phyloP scores from a whole-genome alignment of 1,140 invertebrate genomes.

The Aphidius gifuensis region DNA sequence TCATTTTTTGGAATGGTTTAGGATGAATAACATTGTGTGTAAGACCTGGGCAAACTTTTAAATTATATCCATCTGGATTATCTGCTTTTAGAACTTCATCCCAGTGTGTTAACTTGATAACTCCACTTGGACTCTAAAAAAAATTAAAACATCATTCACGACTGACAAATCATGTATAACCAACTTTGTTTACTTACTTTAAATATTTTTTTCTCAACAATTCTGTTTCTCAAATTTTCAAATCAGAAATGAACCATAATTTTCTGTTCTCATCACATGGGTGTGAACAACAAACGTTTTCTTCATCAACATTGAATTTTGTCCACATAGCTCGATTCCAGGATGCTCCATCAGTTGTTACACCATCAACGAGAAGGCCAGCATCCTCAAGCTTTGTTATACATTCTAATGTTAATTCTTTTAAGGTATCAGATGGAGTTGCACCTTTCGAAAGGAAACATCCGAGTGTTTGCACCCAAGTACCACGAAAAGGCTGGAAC shows the following conservation, averaged over 20 bases:
- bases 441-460: neutral
- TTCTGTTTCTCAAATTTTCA: neutral
- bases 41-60: neutral
- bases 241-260: neutral
- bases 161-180: too few relatives aligned
- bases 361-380: slow-evolving; percentile 8
- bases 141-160: too few relatives aligned
- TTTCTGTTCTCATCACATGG: neutral
- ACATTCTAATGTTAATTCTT: neutral
- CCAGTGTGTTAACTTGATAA: neutral
- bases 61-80: too few relatives aligned
- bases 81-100: neutral
- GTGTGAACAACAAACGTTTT: neutral
- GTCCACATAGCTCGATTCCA: slow-evolving; percentile 16
- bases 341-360: slow-evolving; percentile 11
- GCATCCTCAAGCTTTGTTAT: slow-evolving; percentile 4
- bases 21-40: slow-evolving; percentile 2
- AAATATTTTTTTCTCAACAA: neutral
- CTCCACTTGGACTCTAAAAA: neutral
- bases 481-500: slow-evolving; percentile 1
- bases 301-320: neutral
- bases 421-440: neutral
- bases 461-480: neutral
- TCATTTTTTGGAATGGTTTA: slow-evolving; percentile 2
- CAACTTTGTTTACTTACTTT: neutral